Conservation (phyloP, 2,113 vertebrate species). For the Eira barbara region DNA sequence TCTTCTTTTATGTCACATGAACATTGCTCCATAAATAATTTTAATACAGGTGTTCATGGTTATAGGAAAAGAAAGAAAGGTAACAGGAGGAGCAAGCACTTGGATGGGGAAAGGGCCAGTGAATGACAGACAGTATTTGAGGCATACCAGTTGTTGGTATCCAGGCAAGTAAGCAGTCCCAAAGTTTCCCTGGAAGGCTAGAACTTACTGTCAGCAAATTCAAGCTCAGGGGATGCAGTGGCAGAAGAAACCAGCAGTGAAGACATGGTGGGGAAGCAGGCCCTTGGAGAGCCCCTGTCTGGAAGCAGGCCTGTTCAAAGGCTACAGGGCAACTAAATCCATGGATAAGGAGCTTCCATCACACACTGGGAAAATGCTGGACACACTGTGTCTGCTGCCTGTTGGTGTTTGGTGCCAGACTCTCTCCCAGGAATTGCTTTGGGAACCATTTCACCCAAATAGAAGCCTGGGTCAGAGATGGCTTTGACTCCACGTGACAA, state of each 20-base stretch:
- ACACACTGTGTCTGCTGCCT: background rate
- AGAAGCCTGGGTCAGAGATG: background rate
- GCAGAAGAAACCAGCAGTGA: background rate
- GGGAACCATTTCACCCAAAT: background rate
- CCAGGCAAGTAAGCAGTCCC: background rate
- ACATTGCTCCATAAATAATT: background rate
- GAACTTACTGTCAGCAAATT: background rate
- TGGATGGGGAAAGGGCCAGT: background rate
- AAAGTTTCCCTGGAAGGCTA: background rate
- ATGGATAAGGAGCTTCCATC: fast-evolving
- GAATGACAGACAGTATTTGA: background rate
- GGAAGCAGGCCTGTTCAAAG: background rate
- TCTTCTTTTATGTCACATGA: background rate
- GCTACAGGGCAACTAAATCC: fast-evolving
- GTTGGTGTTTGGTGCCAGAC: background rate
- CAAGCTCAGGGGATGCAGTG: too few relatives aligned
- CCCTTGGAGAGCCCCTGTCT: background rate
- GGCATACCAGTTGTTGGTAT: fast-evolving
- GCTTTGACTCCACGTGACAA: background rate
- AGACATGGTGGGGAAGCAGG: background rate
- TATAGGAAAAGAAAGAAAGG: background rate
- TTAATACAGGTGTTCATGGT: background rate
- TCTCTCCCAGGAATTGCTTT: background rate
- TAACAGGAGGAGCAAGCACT: background rate
- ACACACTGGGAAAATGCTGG: fast-evolving